phyloP scores from a whole-genome alignment of 2,888 invertebrate species.

The Erebia ligea region DNA sequence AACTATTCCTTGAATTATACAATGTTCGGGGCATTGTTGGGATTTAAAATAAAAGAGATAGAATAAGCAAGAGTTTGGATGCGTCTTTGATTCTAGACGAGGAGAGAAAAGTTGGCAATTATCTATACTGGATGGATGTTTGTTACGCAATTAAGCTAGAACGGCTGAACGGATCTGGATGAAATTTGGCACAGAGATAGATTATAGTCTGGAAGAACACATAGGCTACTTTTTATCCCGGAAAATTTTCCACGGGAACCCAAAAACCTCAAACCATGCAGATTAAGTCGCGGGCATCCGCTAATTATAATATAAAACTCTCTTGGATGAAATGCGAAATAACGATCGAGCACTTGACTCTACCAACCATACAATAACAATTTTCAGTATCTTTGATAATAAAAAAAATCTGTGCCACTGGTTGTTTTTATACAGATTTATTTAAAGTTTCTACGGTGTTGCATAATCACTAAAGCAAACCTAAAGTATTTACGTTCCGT shows the following conservation, averaged over 20 bases:
- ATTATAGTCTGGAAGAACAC: too few species aligned
- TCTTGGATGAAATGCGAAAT: background rate
- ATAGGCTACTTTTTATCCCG: too few species aligned
- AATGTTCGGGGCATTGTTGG: background rate
- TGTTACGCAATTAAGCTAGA: too few species aligned
- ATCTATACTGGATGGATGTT: too few species aligned
- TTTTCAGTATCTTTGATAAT: background rate
- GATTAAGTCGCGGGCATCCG: too few species aligned
- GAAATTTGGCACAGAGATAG: too few species aligned
- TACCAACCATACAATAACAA: background rate
- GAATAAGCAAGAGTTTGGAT: background rate
- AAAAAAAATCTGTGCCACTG: background rate
- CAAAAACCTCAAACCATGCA: too few species aligned
- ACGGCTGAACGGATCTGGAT: too few species aligned
- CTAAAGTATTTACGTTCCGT: slow-evolving; percentile 11
- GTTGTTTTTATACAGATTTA: slow-evolving; percentile 23
- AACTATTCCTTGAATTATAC: slow-evolving; percentile 17
- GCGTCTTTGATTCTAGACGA: background rate
- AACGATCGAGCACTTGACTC: background rate
- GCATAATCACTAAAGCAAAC: slow-evolving; percentile 2
- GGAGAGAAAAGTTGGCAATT: background rate
- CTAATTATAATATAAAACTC: too few species aligned
- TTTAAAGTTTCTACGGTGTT: slow-evolving; percentile 6
- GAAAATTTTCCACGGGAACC: too few species aligned
- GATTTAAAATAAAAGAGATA: background rate